Evolutionary conservation across 1,140 invertebrate genomes (phyloP).

Genomic region (Artemia franciscana): DNA sequence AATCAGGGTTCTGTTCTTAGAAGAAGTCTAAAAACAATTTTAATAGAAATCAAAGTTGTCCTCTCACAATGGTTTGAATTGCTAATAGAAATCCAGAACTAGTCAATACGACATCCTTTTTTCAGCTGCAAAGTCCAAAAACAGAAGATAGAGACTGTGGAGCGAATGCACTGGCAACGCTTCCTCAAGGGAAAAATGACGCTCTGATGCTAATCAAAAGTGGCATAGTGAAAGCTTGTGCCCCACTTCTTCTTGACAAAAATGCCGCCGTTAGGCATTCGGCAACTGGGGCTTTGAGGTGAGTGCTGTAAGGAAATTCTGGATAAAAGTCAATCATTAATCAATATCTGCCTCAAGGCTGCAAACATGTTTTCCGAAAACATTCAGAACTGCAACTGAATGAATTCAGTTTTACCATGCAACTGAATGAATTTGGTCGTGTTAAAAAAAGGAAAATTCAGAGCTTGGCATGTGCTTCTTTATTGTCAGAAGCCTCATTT

Average conservation of each 20-base stretch:
- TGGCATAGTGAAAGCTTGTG: slow-evolving; percentile 16
- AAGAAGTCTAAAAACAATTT: too few species aligned
- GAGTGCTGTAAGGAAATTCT: not conserved
- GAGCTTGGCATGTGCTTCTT: too few species aligned
- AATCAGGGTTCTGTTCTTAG: too few species aligned
- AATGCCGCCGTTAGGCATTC: slow-evolving; percentile 30
- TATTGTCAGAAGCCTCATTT: too few species aligned
- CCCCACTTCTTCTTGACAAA: slow-evolving; percentile 32
- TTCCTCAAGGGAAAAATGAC: slow-evolving; percentile 1
- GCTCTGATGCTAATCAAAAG: slow-evolving; percentile 1
- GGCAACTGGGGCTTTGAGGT: slow-evolving; percentile 31
- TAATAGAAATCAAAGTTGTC: too few species aligned
- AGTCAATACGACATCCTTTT: too few species aligned
- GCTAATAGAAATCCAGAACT: too few species aligned
- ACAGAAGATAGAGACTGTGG: slow-evolving; percentile 9
- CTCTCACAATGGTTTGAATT: too few species aligned
- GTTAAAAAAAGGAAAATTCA: too few species aligned
- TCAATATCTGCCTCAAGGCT: not conserved
- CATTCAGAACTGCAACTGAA: too few species aligned
- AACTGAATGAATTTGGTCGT: too few species aligned
- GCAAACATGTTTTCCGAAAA: slow-evolving; percentile 2
- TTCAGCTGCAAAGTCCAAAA: slow-evolving; percentile 8
- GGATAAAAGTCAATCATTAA: not conserved
- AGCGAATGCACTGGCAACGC: slow-evolving; percentile 6
- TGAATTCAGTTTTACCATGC: too few species aligned